phyloP scores from a whole-genome alignment of 2,797 vertebrate genomes.

The Lateolabrax maculatus region DNA sequence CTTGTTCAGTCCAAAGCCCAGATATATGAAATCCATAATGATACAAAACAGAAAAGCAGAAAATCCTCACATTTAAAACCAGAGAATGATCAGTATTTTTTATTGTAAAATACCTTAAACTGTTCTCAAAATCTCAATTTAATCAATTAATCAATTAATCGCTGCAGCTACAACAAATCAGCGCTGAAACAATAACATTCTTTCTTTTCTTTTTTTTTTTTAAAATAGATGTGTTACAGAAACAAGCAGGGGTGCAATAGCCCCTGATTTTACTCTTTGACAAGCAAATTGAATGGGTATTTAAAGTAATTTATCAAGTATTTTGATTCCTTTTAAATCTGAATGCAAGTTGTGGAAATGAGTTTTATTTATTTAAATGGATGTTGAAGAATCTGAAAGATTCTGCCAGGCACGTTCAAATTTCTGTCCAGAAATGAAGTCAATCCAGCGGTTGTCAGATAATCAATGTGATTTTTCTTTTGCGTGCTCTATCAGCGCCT shows the following conservation, averaged over 20 bases:
- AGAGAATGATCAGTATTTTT: not conserved
- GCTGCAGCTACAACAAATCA: not conserved
- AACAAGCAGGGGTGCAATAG: too few species aligned
- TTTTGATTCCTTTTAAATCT: not conserved
- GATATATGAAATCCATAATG: not conserved
- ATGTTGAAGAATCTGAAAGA: not conserved
- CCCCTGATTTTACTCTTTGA: not conserved
- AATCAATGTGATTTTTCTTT: not conserved
- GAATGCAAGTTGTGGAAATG: not conserved
- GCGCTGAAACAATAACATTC: too few species aligned
- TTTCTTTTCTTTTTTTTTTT: not conserved
- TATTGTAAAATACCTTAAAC: not conserved
- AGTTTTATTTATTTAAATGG: not conserved
- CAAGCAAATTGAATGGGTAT: not conserved
- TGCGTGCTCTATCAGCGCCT: not conserved
- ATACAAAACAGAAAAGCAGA: too few species aligned
- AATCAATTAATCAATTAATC: not conserved
- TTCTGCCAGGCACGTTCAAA: too few species aligned
- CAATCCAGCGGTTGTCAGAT: not conserved
- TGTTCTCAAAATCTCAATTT: not conserved
- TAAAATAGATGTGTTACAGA: not conserved
- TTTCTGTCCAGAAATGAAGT: too few species aligned
- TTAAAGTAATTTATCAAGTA: not conserved
- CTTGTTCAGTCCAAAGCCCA: not conserved
- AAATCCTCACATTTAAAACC: not conserved